Evolutionary conservation across 2,113 vertebrate species (phyloP).

Genomic region (Rhinoderma darwinii): DNA sequence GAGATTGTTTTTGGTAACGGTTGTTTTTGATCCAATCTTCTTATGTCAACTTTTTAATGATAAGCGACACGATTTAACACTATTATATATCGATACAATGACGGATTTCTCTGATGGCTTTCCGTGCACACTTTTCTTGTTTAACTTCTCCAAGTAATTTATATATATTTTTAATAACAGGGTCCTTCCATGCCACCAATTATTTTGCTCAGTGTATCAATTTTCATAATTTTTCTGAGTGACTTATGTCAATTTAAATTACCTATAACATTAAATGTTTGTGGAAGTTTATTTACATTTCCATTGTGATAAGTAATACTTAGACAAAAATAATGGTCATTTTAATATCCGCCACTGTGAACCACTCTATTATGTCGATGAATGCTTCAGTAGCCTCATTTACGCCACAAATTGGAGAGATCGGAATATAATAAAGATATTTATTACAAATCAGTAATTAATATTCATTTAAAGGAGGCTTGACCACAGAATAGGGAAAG

Average conservation of each 20-base stretch:
- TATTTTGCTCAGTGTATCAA: constrained; percentile 50
- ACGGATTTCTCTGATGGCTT: not conserved
- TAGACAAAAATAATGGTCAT: constrained; percentile 9
- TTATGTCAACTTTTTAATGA: not conserved
- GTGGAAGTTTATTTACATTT: constrained; percentile 52
- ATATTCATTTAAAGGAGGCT: constrained; percentile 24
- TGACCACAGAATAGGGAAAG: not conserved
- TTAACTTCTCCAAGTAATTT: not conserved
- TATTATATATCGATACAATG: not conserved
- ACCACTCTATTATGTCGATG: constrained; percentile 11
- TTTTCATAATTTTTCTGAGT: constrained; percentile 44
- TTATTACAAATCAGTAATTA: constrained; percentile 42
- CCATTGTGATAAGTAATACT: constrained; percentile 51
- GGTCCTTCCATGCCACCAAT: not conserved
- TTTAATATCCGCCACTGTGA: constrained; percentile 27
- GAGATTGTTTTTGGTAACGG: too few species aligned
- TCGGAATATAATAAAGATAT: constrained; percentile 41
- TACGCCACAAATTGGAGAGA: constrained; percentile 9
- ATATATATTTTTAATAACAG: constrained; percentile 2
- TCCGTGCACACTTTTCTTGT: not conserved
- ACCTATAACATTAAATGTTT: constrained; percentile 56
- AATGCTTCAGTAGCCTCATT: constrained; percentile 50
- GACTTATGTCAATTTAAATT: constrained; percentile 36
- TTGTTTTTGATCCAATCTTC: not conserved
- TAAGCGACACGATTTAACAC: not conserved